A percentile compares a stretch with the other conserved stretches of the same genome.
Conservation (phyloP, 2,888 invertebrate genomes). For the Pheosia tremula region DNA sequence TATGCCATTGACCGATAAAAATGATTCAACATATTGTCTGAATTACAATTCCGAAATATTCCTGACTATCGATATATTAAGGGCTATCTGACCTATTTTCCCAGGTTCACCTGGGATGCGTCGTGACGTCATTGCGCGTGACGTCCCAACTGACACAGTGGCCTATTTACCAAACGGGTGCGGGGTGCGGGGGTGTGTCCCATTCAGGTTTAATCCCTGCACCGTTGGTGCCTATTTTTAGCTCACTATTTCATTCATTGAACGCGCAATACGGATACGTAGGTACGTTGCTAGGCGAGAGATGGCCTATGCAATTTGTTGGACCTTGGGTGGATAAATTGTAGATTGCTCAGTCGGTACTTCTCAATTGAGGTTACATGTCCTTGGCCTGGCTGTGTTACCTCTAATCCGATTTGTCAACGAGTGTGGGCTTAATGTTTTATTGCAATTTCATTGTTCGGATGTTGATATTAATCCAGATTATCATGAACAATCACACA, state of each 20-base stretch:
- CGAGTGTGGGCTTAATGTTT: background rate
- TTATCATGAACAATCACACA: too few species aligned
- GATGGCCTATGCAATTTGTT: background rate
- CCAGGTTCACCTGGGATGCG: conserved; percentile 67
- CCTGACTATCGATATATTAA: conserved; percentile 16
- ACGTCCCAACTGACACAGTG: conserved; percentile 77
- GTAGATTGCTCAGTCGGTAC: background rate
- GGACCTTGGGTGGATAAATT: background rate
- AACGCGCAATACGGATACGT: conserved; percentile 40
- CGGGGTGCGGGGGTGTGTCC: conserved; percentile 49
- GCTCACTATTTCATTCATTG: conserved; percentile 75
- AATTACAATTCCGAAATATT: background rate
- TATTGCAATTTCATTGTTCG: background rate
- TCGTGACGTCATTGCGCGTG: conserved; percentile 63
- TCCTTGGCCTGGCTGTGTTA: background rate
- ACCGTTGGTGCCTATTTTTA: conserved; percentile 63
- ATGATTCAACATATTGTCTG: background rate
- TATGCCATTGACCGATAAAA: too few species aligned
- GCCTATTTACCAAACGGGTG: conserved; percentile 57
- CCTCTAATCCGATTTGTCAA: background rate
- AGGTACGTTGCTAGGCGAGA: background rate
- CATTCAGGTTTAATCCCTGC: conserved; percentile 75
- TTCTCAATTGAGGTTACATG: background rate
- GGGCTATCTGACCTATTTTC: conserved; percentile 56
- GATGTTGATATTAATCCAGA: background rate